These are phyloP conservation scores for Peucedramus taeniatus DNA, from an alignment of 2,113 vertebrate genomes.

Conservation along the genomic window DNA sequence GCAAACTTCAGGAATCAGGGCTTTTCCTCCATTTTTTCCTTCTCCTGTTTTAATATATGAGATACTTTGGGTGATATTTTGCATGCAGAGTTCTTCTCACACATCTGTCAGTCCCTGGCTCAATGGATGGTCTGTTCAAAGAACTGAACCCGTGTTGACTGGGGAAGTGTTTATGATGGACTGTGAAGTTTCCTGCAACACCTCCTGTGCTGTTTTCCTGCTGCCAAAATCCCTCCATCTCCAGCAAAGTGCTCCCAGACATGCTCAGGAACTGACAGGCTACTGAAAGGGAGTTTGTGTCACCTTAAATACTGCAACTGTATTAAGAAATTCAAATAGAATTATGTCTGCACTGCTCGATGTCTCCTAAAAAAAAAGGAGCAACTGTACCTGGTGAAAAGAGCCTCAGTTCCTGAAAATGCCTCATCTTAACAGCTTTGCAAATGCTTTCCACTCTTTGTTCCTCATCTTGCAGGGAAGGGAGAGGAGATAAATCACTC, in stretches of 20 bases:
- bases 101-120: background rate
- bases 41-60: background rate
- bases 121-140: slow-evolving; percentile 42
- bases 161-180: slow-evolving; percentile 46
- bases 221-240: background rate
- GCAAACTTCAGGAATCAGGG: background rate
- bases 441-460: background rate
- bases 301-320: slow-evolving; percentile 38
- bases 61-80: background rate
- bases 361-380: background rate
- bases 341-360: background rate
- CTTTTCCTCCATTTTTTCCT: background rate
- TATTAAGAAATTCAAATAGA: background rate
- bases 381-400: background rate
- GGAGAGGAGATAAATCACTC: background rate
- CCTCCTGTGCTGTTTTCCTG: background rate
- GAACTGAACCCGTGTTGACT: background rate
- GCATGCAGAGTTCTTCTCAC: background rate
- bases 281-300: slow-evolving; percentile 49
- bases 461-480: background rate
- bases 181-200: slow-evolving; percentile 25
- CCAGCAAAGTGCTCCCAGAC: background rate
- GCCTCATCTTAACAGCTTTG: background rate
- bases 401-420: background rate
- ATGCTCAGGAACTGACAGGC: background rate